Base-by-base conservation (phyloP, 2,888 invertebrate species). In the Zaprionus lineosus region DNA sequence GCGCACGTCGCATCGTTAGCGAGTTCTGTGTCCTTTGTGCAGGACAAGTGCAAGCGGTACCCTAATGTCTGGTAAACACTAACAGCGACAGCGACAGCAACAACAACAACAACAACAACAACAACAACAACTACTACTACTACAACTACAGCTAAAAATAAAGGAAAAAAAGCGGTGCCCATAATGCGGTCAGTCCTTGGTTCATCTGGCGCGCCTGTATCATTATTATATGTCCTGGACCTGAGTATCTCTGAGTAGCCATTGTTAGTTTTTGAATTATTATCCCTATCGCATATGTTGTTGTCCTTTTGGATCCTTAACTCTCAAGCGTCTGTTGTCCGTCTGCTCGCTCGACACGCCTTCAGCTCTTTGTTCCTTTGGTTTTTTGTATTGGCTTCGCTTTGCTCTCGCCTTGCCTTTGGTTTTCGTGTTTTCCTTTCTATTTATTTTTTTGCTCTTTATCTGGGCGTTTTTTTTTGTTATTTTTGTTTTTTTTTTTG, bases 261-360 rank as follows among this genome's bases (percentile, higher is more conserved):
- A 69, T 81, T 75, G 74, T 75, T 69, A 50, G 59, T 56, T 50
- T n/a, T 58, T 76, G 76, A 78, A 65, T 77, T 77, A 81, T 77
- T 78, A 78, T 78, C 82, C 77, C 78, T 81, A 77, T 84, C 74
- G 78, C 84, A 84, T 84, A 81, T 84, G 77, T 61, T 84, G 56
- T 58, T 62, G 70, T 83, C 70, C 77, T 65, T 68, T 55, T 57
- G 44, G 56, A 50, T 43, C 24, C 51, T 19, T 47, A 29, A 1
- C 11, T 31, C 56, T 50, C 61, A 59, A 56, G 34, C 51, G 72
- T 65, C 60, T 61, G 67, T n/a, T 11, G 52, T 39, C 18, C 26
- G 55, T 19, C 55, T 37, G 57, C 9, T 21, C 7, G 21, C 7
- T 21, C 7, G 21, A 4, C 31, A 4, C n/a, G 31, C 24, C 24